A percentile compares a stretch with the other conserved stretches of the same genome.
These are phyloP conservation scores for Corythornis vintsioides DNA, from an alignment of 2,113 vertebrate genomes.

Conservation along the genomic window DNA sequence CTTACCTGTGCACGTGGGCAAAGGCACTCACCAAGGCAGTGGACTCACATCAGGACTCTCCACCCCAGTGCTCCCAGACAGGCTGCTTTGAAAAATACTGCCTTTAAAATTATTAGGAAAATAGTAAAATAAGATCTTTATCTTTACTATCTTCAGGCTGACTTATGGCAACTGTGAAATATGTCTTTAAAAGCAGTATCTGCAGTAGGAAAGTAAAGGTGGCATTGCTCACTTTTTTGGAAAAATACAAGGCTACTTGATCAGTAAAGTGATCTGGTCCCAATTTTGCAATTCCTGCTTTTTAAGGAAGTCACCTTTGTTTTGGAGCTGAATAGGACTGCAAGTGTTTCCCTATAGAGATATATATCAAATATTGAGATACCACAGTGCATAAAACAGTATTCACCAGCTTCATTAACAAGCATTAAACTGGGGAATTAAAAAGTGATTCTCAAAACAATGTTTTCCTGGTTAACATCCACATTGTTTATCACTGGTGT, in stretches of 20 bases:
- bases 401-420: not conserved
- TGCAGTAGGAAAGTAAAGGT: not conserved
- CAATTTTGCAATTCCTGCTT: not conserved
- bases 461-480: not conserved
- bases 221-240: not conserved
- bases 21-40: not conserved
- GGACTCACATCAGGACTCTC: accelerated
- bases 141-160: not conserved
- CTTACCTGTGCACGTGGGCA: accelerated
- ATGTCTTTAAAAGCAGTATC: not conserved
- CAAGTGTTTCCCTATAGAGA: not conserved
- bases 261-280: not conserved
- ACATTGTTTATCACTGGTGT: not conserved
- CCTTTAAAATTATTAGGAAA: not conserved
- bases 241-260: not conserved
- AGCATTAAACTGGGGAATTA: not conserved
- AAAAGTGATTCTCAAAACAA: not conserved
- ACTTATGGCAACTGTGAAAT: not conserved
- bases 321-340: not conserved
- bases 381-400: not conserved
- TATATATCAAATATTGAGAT: accelerated
- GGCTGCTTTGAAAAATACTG: not conserved
- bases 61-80: not conserved
- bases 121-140: not conserved
- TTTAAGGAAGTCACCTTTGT: not conserved